phyloP scores from a whole-genome alignment of 2,797 vertebrate species.

The Parauchenoglanis punctatus region DNA sequence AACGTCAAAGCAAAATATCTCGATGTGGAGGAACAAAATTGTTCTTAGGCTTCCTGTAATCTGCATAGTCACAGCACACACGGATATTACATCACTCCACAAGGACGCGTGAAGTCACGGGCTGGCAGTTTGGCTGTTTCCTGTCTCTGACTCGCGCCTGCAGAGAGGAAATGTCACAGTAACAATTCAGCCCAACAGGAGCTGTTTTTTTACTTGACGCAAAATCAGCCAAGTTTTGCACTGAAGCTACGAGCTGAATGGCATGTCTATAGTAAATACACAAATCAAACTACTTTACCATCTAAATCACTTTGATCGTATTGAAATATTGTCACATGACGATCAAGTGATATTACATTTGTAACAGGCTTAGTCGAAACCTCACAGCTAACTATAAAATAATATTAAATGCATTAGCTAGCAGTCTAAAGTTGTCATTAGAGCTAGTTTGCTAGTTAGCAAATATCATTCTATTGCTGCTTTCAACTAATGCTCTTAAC shows the following conservation, averaged over 20 bases:
- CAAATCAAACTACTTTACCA: neutral
- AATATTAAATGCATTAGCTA: neutral
- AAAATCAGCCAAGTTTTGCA: neutral
- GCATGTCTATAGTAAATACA: neutral
- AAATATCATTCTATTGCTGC: neutral
- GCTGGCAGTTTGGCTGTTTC: constrained; percentile 7
- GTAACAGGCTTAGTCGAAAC: neutral
- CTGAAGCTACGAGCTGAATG: neutral
- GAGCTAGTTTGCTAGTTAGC: neutral
- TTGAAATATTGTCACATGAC: neutral
- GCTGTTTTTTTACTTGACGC: neutral
- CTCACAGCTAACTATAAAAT: neutral
- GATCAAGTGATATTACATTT: neutral
- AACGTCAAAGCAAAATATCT: neutral
- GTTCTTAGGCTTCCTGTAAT: neutral
- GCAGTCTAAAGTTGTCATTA: neutral
- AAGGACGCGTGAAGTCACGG: neutral
- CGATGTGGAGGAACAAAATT: neutral
- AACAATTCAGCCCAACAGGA: neutral
- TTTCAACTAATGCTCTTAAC: neutral
- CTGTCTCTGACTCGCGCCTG: constrained; percentile 4
- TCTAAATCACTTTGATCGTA: neutral
- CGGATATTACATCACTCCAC: neutral
- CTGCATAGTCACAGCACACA: neutral
- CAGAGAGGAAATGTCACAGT: neutral